Percentiles rank a stretch among this genome's conserved stretches.
These are phyloP conservation scores for Heptranchias perlo DNA, from an alignment of 2,113 vertebrate genomes.

Conservation along the genomic window DNA sequence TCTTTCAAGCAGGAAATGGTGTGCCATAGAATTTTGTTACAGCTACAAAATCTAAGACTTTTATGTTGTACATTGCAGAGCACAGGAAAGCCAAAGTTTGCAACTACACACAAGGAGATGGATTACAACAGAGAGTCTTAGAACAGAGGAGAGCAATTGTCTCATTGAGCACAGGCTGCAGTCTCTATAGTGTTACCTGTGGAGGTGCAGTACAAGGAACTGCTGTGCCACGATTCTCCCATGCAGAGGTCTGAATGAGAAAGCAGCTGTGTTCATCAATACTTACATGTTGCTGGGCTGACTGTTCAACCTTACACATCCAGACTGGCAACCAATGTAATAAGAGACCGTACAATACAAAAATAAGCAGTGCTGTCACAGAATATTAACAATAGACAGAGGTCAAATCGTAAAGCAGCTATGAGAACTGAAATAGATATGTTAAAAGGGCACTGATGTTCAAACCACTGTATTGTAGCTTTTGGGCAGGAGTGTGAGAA, in stretches of 20 bases:
- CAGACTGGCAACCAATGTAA: background rate
- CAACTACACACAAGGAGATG: background rate
- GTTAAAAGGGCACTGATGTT: constrained; percentile 28
- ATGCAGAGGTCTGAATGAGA: background rate
- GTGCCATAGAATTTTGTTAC: background rate
- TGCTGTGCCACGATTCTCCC: background rate
- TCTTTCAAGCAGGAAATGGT: background rate
- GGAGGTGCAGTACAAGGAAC: background rate
- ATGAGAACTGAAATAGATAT: background rate
- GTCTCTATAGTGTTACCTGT: background rate
- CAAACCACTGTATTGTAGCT: constrained; percentile 4
- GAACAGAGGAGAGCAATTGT: background rate
- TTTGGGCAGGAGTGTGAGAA: background rate
- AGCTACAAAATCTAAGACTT: no score
- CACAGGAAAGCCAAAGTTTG: background rate
- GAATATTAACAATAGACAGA: background rate
- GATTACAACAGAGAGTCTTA: background rate
- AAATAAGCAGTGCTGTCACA: background rate
- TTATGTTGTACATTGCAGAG: background rate
- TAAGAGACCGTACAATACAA: background rate
- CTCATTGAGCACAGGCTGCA: background rate
- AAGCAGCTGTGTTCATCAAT: background rate
- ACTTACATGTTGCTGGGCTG: background rate
- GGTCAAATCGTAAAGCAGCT: background rate
- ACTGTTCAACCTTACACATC: background rate